phyloP scores from a whole-genome alignment of 2,797 vertebrate genomes.

The Enoplosus armatus region DNA sequence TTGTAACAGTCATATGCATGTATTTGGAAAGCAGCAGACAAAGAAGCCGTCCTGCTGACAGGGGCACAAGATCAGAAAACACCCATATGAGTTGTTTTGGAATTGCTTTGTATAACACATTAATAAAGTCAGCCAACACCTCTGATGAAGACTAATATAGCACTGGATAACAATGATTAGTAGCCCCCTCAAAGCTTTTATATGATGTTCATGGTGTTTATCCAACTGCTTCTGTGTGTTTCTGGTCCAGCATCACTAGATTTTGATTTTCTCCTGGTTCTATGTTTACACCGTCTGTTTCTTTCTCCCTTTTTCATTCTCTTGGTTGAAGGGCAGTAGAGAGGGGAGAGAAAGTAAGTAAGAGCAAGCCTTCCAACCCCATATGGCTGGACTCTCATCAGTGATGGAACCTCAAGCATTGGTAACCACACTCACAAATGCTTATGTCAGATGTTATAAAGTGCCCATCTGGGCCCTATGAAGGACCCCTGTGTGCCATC shows the following conservation, averaged over 20 bases:
- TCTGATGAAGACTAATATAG: constrained; percentile 50
- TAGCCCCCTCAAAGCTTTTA: constrained; percentile 59
- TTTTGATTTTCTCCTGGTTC: constrained; percentile 27
- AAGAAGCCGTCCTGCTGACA: not conserved
- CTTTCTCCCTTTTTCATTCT: constrained; percentile 32
- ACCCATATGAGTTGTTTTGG: not conserved
- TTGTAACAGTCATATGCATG: not conserved
- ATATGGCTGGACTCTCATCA: constrained; percentile 66
- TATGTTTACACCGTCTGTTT: constrained; percentile 27
- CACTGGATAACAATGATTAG: constrained; percentile 43
- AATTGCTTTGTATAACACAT: constrained; percentile 37
- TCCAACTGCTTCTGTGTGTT: constrained; percentile 65
- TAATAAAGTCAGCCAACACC: constrained; percentile 46
- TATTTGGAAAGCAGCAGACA: constrained; percentile 7
- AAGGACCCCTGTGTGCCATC: constrained; percentile 82
- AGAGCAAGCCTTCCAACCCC: constrained; percentile 41
- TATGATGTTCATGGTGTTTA: constrained; percentile 49
- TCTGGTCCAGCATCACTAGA: constrained; percentile 48
- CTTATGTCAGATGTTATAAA: constrained; percentile 82
- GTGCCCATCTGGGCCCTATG: constrained; percentile 75
- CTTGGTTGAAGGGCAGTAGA: constrained; percentile 24
- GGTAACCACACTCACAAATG: constrained; percentile 79
- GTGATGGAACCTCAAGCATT: constrained; percentile 69
- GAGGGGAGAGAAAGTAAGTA: constrained; percentile 36
- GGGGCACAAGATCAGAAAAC: constrained; percentile 8